Base-by-base conservation (phyloP, 2,797 vertebrate genomes). In the Delichon dasypus region DNA sequence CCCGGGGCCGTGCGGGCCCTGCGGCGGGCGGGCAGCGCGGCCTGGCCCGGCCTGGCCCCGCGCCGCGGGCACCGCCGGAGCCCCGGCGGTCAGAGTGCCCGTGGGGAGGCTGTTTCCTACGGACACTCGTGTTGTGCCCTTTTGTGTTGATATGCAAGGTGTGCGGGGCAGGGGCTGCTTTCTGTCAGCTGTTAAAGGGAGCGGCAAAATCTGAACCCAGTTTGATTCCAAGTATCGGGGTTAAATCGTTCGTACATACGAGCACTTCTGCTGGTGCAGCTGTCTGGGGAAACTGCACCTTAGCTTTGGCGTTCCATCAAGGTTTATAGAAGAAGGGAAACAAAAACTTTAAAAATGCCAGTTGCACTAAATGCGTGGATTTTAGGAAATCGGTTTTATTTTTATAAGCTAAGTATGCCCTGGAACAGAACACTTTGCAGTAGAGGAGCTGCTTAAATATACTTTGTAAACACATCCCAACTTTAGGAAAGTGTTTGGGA, bases 401-500 rank as follows among this genome's bases (percentile, higher is more conserved):
- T 7, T 29, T 76, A n/a, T n/a, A 54, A 79, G 57, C 70, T 38
- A 22, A 55, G 83, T 53, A 7, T 7, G 30, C n/a, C 8, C 1
- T 1, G 50, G 40, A 64, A 87, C 30, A 5, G 57, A 71, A 5
- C 7, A 1, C 57, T 38, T 84, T 11, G 1, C 23, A n/a, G 79
- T 32, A 13, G 73, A 65, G 53, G 36, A 61, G 70, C 74, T 74
- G 78, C 70, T 88, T 47, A 70, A 90, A 61, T 34, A 10, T 2
- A 57, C 60, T 95, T 88, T 83, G 64, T 70, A 22, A 83, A 65
- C 6, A 26, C 45, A 82, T 94, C 93, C 73, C 45, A 96, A 95
- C 94, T 97, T 94, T 0, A 40, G 91, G 87, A 26, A 85, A 94
- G 91, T 22, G 72, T 80, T 70, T 93, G 7, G 20, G 91, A 62